Evolutionary conservation across 2,113 vertebrate species (phyloP).

Genomic region (Parotia lawesii): DNA sequence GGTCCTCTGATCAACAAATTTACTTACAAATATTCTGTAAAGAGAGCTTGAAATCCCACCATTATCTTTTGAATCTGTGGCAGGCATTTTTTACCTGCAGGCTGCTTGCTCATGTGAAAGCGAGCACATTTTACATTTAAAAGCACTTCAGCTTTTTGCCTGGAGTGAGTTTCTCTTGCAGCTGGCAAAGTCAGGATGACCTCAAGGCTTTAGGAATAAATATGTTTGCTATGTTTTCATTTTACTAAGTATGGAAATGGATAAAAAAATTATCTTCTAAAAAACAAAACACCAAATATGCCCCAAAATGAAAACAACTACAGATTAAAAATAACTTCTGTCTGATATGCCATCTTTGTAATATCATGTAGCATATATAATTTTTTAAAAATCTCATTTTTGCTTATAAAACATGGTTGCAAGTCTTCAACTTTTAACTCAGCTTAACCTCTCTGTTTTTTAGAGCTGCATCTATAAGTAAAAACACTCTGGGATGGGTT

Average conservation of each 20-base stretch:
- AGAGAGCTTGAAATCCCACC: conserved; percentile 19
- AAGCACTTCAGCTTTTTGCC: conserved; percentile 64
- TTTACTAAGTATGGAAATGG: not conserved
- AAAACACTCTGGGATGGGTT: not conserved
- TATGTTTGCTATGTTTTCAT: conserved; percentile 13
- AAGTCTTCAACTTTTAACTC: not conserved
- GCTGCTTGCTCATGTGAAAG: conserved; percentile 65
- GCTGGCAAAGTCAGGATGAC: conserved; percentile 55
- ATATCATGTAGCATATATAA: not conserved
- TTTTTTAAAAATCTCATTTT: not conserved
- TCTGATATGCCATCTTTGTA: not conserved
- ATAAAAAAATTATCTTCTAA: not conserved
- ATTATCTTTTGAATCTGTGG: conserved; percentile 10
- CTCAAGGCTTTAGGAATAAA: conserved; percentile 50
- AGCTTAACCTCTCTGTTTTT: not conserved
- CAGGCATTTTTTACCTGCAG: conserved; percentile 31
- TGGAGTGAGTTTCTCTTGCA: conserved; percentile 56
- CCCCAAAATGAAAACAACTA: not conserved
- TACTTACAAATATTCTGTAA: conserved; percentile 21
- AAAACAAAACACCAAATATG: not conserved
- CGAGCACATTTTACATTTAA: conserved; percentile 65
- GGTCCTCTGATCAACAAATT: not conserved
- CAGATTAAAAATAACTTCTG: not conserved
- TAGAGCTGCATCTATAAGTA: not conserved
- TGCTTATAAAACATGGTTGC: not conserved